Percentiles rank a stretch among this genome's conserved stretches.
phyloP scores from a whole-genome alignment of 2,797 vertebrate species.

The Rhinoraja longicauda region DNA sequence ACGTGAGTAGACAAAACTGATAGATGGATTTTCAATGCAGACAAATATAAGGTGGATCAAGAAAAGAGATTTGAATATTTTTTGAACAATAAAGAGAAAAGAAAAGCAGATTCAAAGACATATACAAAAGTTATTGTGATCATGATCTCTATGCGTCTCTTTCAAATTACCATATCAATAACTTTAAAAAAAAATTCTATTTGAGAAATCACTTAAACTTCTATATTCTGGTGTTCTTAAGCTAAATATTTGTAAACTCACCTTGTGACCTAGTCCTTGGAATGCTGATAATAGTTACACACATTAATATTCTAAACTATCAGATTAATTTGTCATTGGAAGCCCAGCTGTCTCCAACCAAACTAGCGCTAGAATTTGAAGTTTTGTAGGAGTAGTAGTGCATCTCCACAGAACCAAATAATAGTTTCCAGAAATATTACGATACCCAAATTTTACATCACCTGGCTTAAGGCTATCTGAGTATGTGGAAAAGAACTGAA shows the following conservation, averaged over 20 bases:
- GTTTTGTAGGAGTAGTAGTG: neutral
- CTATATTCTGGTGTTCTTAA: too few relatives aligned
- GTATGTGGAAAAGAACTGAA: too few relatives aligned
- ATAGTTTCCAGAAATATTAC: neutral
- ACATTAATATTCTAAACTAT: neutral
- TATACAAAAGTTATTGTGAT: neutral
- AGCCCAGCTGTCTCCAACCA: neutral
- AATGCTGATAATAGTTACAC: too few relatives aligned
- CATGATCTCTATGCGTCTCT: too few relatives aligned
- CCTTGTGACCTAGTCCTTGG: too few relatives aligned
- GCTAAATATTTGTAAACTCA: too few relatives aligned
- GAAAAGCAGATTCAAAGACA: neutral
- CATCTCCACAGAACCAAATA: neutral
- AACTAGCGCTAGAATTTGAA: neutral
- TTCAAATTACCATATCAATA: too few relatives aligned
- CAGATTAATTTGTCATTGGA: neutral
- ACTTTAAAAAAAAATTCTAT: too few relatives aligned
- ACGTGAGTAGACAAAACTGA: neutral
- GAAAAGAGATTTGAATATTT: neutral
- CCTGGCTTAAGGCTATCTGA: too few relatives aligned
- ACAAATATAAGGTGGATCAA: neutral
- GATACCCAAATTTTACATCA: too few relatives aligned
- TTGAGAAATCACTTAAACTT: too few relatives aligned
- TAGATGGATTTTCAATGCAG: neutral
- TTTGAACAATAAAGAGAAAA: neutral